phyloP scores from a whole-genome alignment of 2,113 vertebrate species.

The Pluvialis apricaria region DNA sequence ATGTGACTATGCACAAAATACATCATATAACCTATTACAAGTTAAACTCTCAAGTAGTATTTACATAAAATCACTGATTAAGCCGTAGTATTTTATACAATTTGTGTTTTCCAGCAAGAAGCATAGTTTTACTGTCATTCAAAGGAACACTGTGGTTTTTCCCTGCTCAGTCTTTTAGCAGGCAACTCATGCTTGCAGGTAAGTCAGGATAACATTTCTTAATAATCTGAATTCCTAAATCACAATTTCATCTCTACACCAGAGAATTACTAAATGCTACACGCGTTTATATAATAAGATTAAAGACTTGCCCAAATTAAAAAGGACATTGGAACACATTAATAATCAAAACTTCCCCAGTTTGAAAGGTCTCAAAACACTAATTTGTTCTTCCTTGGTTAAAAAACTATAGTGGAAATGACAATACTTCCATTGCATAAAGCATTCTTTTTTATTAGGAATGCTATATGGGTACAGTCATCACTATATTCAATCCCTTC shows the following conservation, averaged over 20 bases:
- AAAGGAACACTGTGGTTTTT: not conserved
- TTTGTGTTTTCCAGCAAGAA: not conserved
- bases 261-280: not conserved
- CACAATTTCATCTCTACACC: not conserved
- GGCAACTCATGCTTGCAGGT: not conserved
- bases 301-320: not conserved
- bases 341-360: not conserved
- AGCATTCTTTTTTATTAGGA: not conserved
- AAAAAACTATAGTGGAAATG: not conserved
- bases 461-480: not conserved
- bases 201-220: not conserved
- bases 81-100: not conserved
- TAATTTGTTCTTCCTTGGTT: not conserved
- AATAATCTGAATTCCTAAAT: not conserved
- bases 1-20: not conserved
- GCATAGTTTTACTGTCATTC: not conserved
- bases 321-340: not conserved
- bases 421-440: not conserved
- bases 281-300: not conserved
- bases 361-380: not conserved
- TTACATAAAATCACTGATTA: not conserved
- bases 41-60: not conserved
- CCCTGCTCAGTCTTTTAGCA: not conserved
- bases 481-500: not conserved
- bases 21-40: not conserved